Base-by-base conservation (phyloP, 2,888 invertebrate species). In the Sussaba pulchella region DNA sequence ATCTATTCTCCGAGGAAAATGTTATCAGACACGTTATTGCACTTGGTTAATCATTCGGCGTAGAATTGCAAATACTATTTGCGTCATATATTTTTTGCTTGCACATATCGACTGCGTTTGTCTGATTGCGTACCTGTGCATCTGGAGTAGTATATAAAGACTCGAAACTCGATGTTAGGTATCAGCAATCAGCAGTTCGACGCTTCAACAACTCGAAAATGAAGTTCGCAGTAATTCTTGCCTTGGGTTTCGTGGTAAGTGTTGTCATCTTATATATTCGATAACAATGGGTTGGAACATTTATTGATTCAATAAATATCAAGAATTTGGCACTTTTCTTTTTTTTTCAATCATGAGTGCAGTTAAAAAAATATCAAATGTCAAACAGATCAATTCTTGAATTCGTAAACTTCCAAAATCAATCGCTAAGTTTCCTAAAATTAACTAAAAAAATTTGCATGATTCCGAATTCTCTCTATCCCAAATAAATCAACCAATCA, bases 191-290 rank as follows among this genome's bases (percentile, higher is more conserved):
- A n/a, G n/a, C 39, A 52, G 26, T 73, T 45, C 43, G 3, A 26
- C 64, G 39, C n/a, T 17, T 6, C 43, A 17, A 41, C 36, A 2
- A 24, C 17, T 12, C 1, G 61, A 45, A 54, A 54, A 80, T 80
- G 80, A 75, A 75, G 43, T 10, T 70, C 26, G 50, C 59, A 61
- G 14, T 14, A 3, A 4, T 75, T 14, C 21, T 76, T 45, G 12
- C 54, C 6, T 59, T 80, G 59, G 1, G 75, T 36, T 52, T 80
- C 9, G 66, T 52, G 64, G 79, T 80, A 26, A 75, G 79, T 61
- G 31, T 5, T 6, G 6, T 31, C 6, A 5, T 31, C 31, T 2
- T 5, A 31, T 5, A 2, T 31, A 6, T 31, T 31, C 31, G 6
- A 31, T 31, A 5, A 5, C 31, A 6, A 31, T n/a, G 21, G 6